These are phyloP conservation scores for Pandemis corylana DNA, from an alignment of 2,888 invertebrate species.

Conservation along the genomic window DNA sequence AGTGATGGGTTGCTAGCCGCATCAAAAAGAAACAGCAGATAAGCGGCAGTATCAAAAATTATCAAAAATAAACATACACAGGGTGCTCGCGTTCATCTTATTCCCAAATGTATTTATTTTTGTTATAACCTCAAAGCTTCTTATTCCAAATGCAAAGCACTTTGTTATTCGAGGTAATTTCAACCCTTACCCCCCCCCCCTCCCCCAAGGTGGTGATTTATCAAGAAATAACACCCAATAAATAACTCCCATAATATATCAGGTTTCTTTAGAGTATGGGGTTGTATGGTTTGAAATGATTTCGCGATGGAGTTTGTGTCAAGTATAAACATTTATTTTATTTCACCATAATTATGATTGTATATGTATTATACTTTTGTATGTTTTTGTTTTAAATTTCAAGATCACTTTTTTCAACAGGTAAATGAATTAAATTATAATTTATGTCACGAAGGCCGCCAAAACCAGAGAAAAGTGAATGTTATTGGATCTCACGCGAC, in stretches of 20 bases:
- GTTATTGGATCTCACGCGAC: no score
- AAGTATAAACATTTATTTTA: neutral
- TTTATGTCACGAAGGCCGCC: no score
- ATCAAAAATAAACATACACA: neutral
- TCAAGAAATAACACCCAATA: conserved; percentile 80
- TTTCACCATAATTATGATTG: no score
- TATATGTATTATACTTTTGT: no score
- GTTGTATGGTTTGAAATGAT: conserved; percentile 29
- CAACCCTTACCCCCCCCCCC: conserved; percentile 47
- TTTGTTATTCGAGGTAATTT: conserved; percentile 44
- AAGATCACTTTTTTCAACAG: no score
- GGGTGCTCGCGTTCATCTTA: neutral
- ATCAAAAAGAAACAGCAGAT: no score
- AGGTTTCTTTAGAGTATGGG: conserved; percentile 30
- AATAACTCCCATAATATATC: conserved; percentile 58
- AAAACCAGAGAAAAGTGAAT: no score
- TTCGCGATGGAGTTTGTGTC: conserved; percentile 40
- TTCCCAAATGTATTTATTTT: conserved; percentile 27
- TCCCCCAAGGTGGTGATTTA: conserved; percentile 63
- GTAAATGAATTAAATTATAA: no score
- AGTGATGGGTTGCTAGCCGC: no score
- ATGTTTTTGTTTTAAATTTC: no score
- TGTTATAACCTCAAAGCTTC: conserved; percentile 52
- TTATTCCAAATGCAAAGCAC: conserved; percentile 45
- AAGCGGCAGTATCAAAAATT: neutral